Base-by-base conservation (phyloP, 1,140 invertebrate genomes). In the Apis laboriosa region DNA sequence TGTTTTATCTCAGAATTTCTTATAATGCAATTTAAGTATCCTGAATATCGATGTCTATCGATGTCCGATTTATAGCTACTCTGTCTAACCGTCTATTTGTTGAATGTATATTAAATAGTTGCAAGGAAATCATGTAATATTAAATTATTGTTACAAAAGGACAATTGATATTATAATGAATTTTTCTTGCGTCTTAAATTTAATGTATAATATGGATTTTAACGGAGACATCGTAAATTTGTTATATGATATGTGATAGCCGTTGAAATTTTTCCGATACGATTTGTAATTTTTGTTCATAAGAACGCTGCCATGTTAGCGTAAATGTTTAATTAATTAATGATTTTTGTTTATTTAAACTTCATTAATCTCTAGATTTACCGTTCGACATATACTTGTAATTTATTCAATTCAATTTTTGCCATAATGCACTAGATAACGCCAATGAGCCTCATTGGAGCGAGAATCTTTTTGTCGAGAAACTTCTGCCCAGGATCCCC, bases 51-150 rank as follows among this genome's bases (percentile, higher is more conserved):
- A 78, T 78, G 66, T 60, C 53, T n/a, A 58, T 58, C 67, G 58
- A 73, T 86, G 72, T 87, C 76, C 79, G 73, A 85, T 55, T 80
- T 76, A 56, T 80, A 80, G 68, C 61, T 82, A 77, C 71, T 61
- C 56, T 86, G 51, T 87, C 64, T 83, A 86, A 87, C 71, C 76
- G 64, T 86, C 74, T 79, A 70, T 87, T 86, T 73, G 81, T 87
- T 84, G 53, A 86, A 76, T 87, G 72, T 87, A 78, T 84, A 72
- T 83, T 60, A 66, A 61, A 86, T 83, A 74, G 77, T 66, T 86
- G 74, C 80, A 76, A 84, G 76, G 24, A 72, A 84, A 61, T 61
- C 51, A 7, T 43, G 60, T 67, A 66, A 63, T 66, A 77, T 43
- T 79, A 79, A 56, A 83, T 74, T 51, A 68, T 83, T 79, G 60